Evolutionary conservation across 1,140 invertebrate genomes (phyloP).

Genomic region (Watersipora subatra): DNA sequence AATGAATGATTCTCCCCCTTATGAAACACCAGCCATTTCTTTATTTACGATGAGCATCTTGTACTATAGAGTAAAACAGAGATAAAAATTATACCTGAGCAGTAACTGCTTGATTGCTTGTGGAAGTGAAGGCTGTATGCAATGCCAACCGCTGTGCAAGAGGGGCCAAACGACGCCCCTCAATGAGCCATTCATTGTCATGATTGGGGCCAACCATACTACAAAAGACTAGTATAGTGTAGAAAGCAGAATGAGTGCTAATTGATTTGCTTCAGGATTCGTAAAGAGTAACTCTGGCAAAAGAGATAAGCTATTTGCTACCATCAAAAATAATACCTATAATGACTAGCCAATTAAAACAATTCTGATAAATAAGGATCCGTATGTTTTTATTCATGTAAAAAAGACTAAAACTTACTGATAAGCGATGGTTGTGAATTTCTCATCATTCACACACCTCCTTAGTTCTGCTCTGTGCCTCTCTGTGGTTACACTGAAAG

Average conservation of each 20-base stretch:
- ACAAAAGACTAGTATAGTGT: constrained; percentile 15
- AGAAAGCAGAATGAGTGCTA: constrained; percentile 17
- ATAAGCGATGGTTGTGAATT: constrained; percentile 69
- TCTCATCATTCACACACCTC: constrained; percentile 76
- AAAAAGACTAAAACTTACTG: constrained; percentile 50
- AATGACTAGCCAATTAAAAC: no score
- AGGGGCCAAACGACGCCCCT: constrained; percentile 65
- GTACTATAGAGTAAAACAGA: no score
- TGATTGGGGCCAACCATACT: constrained; percentile 67
- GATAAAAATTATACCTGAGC: constrained; percentile 29
- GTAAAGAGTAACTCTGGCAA: no score
- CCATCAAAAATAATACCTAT: no score
- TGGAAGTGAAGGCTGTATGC: constrained; percentile 65
- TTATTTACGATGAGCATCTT: no score
- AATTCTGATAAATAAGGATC: no score
- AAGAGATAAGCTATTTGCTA: no score
- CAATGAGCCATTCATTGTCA: constrained; percentile 67
- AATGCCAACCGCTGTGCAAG: constrained; percentile 64
- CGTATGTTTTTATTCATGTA: no score
- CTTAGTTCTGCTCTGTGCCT: constrained; percentile 76
- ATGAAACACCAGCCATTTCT: no score
- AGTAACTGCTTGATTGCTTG: constrained; percentile 58
- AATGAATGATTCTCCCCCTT: no score
- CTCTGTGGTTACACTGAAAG: constrained; percentile 64
- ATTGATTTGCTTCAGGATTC: no score